Base-by-base conservation (phyloP, 2,113 vertebrate species). In the Perca flavescens region DNA sequence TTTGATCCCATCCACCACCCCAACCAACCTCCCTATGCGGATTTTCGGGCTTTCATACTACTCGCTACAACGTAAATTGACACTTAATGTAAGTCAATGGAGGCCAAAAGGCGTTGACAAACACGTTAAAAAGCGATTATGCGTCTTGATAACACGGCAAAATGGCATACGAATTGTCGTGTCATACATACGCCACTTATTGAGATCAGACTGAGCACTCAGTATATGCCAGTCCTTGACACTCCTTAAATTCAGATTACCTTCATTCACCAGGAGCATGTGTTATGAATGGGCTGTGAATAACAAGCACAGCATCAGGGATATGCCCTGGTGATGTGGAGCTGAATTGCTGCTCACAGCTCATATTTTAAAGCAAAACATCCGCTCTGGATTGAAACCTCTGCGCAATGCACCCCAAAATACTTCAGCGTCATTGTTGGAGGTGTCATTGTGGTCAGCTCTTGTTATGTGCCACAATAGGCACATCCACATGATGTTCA, bases 361-460 rank as follows among this genome's bases (percentile, higher is more conserved):
- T 78, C 77, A 52, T 52, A 64, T 84, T 74, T 58, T 66, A 82
- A 80, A 80, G 19, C 53, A 62, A 86, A 84, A 61, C 52, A 83
- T 79, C 68, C 52, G 64, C 50, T 73, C 43, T 34, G 66, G 36
- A 53, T 58, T 84, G 67, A 80, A 88, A 28, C 56, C 66, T 57
- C 34, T 9, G 34, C 72, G 77, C 67, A 71, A 85, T 80, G 66
- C 19, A 6, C 74, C 69, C 47, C 70, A 25, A 36, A 49, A 75
- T 50, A 66, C 49, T 63, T 75, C 69, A 66, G 47, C 47, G 0
- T 50, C 60, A 80, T 72, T 86, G 78, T 84, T 31, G 50, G 22
- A 46, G 64, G 75, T 74, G 78, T 60, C 83, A 77, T 58, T 88
- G 78, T 80, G 82, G 81, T 79, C 88, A 82, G 65, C 68, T 40